These are phyloP conservation scores for Loripinus fragilis DNA, from an alignment of 2,888 invertebrate genomes.

Conservation along the genomic window DNA sequence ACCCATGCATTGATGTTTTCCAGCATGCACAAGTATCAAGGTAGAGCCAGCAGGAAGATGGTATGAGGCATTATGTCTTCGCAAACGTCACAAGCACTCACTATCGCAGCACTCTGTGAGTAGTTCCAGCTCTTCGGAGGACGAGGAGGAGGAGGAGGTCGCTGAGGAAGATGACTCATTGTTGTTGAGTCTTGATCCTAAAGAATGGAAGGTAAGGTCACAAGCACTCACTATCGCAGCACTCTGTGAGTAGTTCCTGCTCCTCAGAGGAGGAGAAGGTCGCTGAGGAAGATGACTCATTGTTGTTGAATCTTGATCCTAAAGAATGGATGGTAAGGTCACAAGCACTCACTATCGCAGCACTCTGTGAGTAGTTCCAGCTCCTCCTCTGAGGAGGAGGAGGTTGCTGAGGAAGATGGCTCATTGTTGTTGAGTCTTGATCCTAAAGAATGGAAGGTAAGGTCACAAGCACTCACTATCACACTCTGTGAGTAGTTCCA, in stretches of 20 bases:
- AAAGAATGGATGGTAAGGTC: conserved; percentile 93
- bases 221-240: conserved; percentile 79
- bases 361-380: too few relatives aligned
- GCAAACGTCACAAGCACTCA: conserved; percentile 77
- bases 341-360: too few relatives aligned
- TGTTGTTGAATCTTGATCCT: conserved; percentile 94
- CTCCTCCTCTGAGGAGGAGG: too few relatives aligned
- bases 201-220: conserved; percentile 92
- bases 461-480: too few relatives aligned
- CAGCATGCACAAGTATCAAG: conserved; percentile 68
- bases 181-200: conserved; percentile 94
- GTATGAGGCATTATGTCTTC: conserved; percentile 79
- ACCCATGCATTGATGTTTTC: too few relatives aligned
- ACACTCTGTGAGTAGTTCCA: too few relatives aligned
- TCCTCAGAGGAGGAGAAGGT: conserved; percentile 75
- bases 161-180: conserved; percentile 85
- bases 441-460: too few relatives aligned
- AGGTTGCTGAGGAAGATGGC: too few relatives aligned
- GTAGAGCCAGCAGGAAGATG: conserved; percentile 82
- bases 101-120: conserved; percentile 77
- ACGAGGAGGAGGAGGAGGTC: conserved; percentile 68
- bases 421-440: too few relatives aligned
- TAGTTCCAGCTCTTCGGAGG: conserved; percentile 76
- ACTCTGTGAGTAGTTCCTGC: conserved; percentile 74
- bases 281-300: conserved; percentile 84